These are phyloP conservation scores for Recurvirostra avosetta DNA, from an alignment of 2,113 vertebrate species.

Conservation along the genomic window DNA sequence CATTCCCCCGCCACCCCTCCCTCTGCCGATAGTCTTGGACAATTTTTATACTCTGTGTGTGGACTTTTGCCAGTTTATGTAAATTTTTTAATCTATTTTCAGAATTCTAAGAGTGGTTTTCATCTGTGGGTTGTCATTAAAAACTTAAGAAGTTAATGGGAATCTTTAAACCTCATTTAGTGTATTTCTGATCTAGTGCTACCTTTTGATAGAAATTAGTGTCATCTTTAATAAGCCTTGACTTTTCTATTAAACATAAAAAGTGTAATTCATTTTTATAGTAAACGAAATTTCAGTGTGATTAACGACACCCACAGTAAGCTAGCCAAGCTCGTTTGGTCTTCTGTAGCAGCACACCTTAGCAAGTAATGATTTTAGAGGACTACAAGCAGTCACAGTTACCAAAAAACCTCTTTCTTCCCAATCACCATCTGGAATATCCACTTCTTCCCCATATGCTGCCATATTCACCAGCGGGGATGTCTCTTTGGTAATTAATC, in stretches of 20 bases:
- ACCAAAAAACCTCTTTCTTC: not conserved
- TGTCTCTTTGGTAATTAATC: not conserved
- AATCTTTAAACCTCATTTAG: not conserved
- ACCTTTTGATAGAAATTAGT: not conserved
- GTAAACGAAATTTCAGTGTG: not conserved
- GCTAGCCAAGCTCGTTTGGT: not conserved
- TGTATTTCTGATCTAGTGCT: not conserved
- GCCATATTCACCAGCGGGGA: not conserved
- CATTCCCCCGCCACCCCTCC: fast-evolving
- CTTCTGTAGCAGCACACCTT: not conserved
- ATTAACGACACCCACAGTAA: not conserved
- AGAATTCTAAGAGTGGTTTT: not conserved
- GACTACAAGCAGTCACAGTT: not conserved
- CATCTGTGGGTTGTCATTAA: not conserved
- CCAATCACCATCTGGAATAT: not conserved
- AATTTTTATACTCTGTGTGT: not conserved
- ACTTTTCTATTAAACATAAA: not conserved
- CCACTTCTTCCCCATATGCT: not conserved
- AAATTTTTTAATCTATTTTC: not conserved
- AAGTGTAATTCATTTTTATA: not conserved
- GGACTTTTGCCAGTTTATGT: not conserved
- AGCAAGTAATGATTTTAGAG: not conserved
- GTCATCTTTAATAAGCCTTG: not conserved
- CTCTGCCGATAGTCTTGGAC: not conserved
- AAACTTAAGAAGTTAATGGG: not conserved